Evolutionary conservation across 2,113 vertebrate genomes (phyloP).

Genomic region (Pica pica): DNA sequence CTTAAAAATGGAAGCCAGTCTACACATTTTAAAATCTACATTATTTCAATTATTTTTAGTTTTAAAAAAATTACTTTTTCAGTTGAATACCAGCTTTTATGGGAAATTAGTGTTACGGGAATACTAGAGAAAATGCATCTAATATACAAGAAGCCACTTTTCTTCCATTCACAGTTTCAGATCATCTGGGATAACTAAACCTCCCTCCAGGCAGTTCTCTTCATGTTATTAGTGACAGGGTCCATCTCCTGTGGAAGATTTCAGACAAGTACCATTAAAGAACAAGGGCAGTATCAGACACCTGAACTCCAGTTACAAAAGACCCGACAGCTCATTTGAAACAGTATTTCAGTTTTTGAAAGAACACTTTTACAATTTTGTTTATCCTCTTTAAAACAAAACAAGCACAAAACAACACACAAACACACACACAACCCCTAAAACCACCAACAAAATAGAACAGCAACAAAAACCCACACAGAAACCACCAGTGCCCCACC

Average conservation of each 20-base stretch:
- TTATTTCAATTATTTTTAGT: neutral
- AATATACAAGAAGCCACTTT: neutral
- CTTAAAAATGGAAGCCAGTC: neutral
- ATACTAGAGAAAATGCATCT: neutral
- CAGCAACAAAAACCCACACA: neutral
- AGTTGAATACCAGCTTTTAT: neutral
- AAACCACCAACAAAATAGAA: neutral
- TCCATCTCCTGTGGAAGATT: neutral
- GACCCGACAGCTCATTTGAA: neutral
- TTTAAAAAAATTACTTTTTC: neutral
- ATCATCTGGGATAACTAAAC: neutral
- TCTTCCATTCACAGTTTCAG: neutral
- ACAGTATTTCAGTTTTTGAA: neutral
- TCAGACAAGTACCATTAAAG: neutral
- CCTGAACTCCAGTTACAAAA: neutral
- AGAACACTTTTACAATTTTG: neutral
- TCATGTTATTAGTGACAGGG: neutral
- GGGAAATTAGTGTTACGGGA: neutral
- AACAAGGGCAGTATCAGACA: neutral
- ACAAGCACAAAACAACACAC: neutral
- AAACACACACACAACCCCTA: too few species aligned
- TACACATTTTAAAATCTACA: neutral
- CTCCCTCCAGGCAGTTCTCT: neutral
- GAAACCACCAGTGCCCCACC: accelerated
- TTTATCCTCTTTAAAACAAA: neutral